phyloP scores from a whole-genome alignment of 2,113 vertebrate genomes.

The Aptenodytes patagonicus region DNA sequence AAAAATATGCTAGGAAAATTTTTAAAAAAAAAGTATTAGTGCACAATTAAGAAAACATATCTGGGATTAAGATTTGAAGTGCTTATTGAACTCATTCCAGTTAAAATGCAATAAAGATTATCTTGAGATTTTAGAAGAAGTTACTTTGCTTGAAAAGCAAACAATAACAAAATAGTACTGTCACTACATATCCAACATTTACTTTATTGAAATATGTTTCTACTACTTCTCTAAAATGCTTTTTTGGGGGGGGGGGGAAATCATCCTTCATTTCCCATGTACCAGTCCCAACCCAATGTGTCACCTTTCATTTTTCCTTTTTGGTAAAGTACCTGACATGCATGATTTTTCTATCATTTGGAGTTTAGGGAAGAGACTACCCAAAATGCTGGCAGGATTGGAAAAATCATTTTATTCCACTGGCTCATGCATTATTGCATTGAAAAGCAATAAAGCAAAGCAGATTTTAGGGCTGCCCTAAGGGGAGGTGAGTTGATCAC shows the following conservation, averaged over 20 bases:
- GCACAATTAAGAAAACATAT: not conserved
- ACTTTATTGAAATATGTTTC: not conserved
- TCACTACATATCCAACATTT: not conserved
- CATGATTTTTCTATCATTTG: constrained; percentile 37
- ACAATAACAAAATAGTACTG: not conserved
- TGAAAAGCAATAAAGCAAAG: constrained; percentile 47
- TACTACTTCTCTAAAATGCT: not conserved
- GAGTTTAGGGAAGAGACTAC: not conserved
- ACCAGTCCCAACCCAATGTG: not conserved
- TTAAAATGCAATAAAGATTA: not conserved
- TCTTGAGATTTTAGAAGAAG: not conserved
- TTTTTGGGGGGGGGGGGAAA: not conserved
- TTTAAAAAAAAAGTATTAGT: not conserved
- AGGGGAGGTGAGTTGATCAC: constrained; percentile 10
- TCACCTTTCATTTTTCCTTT: not conserved
- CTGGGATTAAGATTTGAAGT: not conserved
- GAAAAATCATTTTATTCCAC: constrained; percentile 50
- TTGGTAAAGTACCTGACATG: not conserved
- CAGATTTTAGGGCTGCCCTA: constrained; percentile 4
- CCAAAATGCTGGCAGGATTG: constrained; percentile 15
- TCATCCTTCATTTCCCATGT: not conserved
- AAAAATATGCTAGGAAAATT: not conserved
- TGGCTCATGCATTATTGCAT: not conserved
- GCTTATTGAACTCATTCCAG: not conserved
- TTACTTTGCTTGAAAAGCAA: not conserved